phyloP scores from a whole-genome alignment of 2,797 vertebrate species.

The Myoxocephalus aenaeus region DNA sequence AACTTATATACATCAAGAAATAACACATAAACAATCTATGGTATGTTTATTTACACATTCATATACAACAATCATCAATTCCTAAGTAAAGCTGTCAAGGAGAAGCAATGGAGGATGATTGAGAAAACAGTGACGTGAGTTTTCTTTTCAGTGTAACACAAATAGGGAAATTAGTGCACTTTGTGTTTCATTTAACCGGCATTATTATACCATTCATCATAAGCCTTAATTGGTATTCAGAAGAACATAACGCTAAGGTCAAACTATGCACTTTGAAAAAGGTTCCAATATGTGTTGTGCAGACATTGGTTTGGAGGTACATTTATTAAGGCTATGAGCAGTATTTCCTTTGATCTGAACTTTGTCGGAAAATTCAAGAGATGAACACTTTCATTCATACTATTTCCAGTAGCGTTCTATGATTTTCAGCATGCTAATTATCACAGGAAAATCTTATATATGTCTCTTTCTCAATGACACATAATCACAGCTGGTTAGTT shows the following conservation, averaged over 20 bases:
- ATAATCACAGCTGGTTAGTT: conserved; percentile 29
- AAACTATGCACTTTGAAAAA: conserved; percentile 2
- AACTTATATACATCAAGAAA: neutral
- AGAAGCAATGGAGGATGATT: neutral
- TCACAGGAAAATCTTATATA: conserved; percentile 20
- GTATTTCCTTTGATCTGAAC: conserved; percentile 33
- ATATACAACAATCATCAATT: neutral
- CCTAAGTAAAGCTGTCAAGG: neutral
- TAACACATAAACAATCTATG: neutral
- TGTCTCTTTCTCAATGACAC: conserved; percentile 31
- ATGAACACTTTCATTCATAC: conserved; percentile 1
- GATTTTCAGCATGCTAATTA: conserved; percentile 43
- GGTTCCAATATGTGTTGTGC: conserved; percentile 2
- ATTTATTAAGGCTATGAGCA: conserved; percentile 20
- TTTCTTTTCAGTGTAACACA: neutral
- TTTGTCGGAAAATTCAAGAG: conserved; percentile 26
- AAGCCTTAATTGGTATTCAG: neutral
- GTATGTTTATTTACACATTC: neutral
- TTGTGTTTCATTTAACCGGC: conserved; percentile 13
- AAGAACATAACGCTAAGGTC: conserved; percentile 1
- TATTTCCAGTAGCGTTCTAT: conserved; percentile 21
- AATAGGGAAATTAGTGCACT: neutral
- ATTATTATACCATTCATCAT: conserved; percentile 12
- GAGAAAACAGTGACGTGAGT: neutral
- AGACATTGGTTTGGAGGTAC: conserved; percentile 24